Conservation (phyloP, 2,797 vertebrate species). For the Hyperoplus immaculatus region DNA sequence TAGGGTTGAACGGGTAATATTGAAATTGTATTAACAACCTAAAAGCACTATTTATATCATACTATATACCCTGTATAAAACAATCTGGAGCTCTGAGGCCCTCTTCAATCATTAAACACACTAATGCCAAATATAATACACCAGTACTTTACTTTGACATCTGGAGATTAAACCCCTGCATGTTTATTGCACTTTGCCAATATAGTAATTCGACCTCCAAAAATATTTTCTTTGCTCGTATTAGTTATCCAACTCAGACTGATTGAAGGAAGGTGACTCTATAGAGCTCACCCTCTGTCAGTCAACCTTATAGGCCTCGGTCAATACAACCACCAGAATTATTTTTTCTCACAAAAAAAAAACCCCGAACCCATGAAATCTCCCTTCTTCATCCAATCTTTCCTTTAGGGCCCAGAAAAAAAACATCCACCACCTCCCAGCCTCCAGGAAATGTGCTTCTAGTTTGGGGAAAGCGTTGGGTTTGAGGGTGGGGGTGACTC, state of each 20-base stretch:
- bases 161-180: slow-evolving; percentile 47
- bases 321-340: slow-evolving; percentile 29
- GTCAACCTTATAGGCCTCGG: slow-evolving; percentile 48
- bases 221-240: slow-evolving; percentile 65
- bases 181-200: slow-evolving; percentile 69
- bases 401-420: slow-evolving; percentile 76
- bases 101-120: slow-evolving; percentile 36
- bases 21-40: slow-evolving; percentile 10
- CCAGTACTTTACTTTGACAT: slow-evolving; percentile 47
- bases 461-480: slow-evolving; percentile 77
- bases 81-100: neutral
- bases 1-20: neutral
- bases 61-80: neutral
- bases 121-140: slow-evolving; percentile 30
- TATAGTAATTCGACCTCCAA: slow-evolving; percentile 57
- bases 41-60: slow-evolving; percentile 10
- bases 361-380: slow-evolving; percentile 69
- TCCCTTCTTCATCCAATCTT: slow-evolving; percentile 76
- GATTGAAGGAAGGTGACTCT: slow-evolving; percentile 49
- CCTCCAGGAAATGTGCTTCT: slow-evolving; percentile 83
- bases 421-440: slow-evolving; percentile 73
- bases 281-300: slow-evolving; percentile 56
- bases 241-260: slow-evolving; percentile 45
- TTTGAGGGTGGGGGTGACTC: slow-evolving; percentile 65
- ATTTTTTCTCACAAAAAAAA: slow-evolving; percentile 40